Evolutionary conservation across 2,888 invertebrate genomes (phyloP).

Genomic region (Biston stratarius): DNA sequence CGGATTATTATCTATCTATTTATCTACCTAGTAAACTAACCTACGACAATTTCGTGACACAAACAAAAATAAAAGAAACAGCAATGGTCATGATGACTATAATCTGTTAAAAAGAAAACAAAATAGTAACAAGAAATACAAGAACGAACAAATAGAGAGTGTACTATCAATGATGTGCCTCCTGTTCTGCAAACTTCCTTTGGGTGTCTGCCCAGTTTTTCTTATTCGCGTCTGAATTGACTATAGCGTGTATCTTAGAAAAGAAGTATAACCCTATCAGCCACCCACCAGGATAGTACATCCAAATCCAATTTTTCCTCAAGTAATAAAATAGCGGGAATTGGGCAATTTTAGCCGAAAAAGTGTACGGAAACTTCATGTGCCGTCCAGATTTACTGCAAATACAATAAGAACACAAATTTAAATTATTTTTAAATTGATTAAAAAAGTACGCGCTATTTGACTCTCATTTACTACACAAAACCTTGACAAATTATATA

Average conservation of each 20-base stretch:
- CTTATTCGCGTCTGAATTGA: slow-evolving; percentile 79
- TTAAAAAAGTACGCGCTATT: too few relatives aligned
- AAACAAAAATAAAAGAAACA: too few relatives aligned
- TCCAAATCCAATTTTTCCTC: slow-evolving; percentile 91
- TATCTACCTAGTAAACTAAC: too few relatives aligned
- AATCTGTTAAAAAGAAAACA: neutral
- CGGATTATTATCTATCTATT: too few relatives aligned
- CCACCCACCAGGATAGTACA: slow-evolving; percentile 88
- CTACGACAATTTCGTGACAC: too few relatives aligned
- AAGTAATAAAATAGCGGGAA: slow-evolving; percentile 92
- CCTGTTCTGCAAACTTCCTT: slow-evolving; percentile 70
- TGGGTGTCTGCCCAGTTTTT: slow-evolving; percentile 74
- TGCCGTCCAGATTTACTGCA: slow-evolving; percentile 86
- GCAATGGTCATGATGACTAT: too few relatives aligned
- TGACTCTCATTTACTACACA: too few relatives aligned
- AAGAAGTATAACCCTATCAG: slow-evolving; percentile 88
- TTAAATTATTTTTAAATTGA: too few relatives aligned
- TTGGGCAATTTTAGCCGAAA: slow-evolving; percentile 92
- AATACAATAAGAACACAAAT: neutral
- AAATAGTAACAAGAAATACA: neutral
- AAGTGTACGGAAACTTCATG: slow-evolving; percentile 95
- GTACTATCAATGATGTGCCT: slow-evolving; percentile 56
- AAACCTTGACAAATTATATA: too few relatives aligned
- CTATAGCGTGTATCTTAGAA: slow-evolving; percentile 88
- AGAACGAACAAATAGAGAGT: too few relatives aligned